Conservation (phyloP, 2,797 vertebrate species). For the Clarias platycephalus region DNA sequence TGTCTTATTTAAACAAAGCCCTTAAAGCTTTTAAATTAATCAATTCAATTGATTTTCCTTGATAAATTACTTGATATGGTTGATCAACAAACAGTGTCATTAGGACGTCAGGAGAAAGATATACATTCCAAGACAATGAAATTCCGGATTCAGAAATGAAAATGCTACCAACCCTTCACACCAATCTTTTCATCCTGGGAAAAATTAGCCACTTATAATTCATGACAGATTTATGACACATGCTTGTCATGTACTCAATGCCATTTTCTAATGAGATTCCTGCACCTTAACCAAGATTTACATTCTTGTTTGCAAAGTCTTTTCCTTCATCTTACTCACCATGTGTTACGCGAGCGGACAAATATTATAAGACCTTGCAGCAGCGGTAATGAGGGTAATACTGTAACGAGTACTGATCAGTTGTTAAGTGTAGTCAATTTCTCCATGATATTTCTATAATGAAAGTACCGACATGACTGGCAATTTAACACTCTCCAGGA, state of each 20-base stretch:
- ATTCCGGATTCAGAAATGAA: background rate
- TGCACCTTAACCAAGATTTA: background rate
- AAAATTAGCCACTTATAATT: background rate
- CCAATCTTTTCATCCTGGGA: background rate
- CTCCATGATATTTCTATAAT: constrained; percentile 51
- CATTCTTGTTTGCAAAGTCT: background rate
- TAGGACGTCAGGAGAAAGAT: background rate
- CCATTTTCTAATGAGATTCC: background rate
- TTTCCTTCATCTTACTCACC: background rate
- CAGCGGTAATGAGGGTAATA: constrained; percentile 46
- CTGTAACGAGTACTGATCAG: constrained; percentile 40
- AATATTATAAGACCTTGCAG: constrained; percentile 25
- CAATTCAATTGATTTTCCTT: background rate
- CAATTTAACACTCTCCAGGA: constrained; percentile 49
- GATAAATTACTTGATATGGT: background rate
- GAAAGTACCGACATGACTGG: constrained; percentile 41
- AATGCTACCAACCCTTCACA: background rate
- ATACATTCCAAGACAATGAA: background rate
- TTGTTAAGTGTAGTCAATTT: constrained; percentile 55
- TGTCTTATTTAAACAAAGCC: background rate
- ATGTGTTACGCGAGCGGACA: constrained; percentile 5
- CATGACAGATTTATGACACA: background rate
- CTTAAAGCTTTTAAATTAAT: background rate
- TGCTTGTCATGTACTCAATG: background rate
- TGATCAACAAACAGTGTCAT: background rate